Evolutionary conservation across 2,888 invertebrate genomes (phyloP).

Genomic region (Anticlea derivata): DNA sequence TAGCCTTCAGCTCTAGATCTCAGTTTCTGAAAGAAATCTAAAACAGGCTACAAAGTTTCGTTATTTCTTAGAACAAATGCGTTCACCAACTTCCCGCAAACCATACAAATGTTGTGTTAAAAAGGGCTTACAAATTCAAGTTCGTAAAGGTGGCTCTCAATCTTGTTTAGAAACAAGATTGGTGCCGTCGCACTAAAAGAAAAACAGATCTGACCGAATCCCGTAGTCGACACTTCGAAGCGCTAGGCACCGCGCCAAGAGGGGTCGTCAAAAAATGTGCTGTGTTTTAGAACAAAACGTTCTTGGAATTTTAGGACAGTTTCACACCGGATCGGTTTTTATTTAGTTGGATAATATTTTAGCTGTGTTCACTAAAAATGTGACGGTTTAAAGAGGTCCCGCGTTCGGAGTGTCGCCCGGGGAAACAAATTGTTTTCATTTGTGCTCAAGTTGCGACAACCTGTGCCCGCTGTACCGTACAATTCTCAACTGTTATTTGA

Average conservation of each 20-base stretch:
- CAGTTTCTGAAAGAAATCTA: slow-evolving; percentile 7
- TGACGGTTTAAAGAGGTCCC: slow-evolving; percentile 49
- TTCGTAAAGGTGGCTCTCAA: slow-evolving; percentile 36
- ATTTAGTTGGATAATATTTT: slow-evolving; percentile 52
- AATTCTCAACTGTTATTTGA: slow-evolving; percentile 41
- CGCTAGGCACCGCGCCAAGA: slow-evolving; percentile 49
- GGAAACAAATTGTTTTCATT: slow-evolving; percentile 66
- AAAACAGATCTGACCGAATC: slow-evolving; percentile 37
- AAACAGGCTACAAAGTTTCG: slow-evolving; percentile 3
- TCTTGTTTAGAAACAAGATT: slow-evolving; percentile 31
- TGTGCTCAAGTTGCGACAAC: slow-evolving; percentile 50
- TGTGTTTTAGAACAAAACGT: slow-evolving; percentile 41
- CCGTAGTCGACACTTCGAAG: slow-evolving; percentile 38
- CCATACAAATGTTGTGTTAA: slow-evolving; percentile 28
- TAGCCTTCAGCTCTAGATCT: background rate
- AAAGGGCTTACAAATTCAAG: slow-evolving; percentile 35
- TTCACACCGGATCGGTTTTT: slow-evolving; percentile 46
- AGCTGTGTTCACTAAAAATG: slow-evolving; percentile 47
- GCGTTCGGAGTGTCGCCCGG: slow-evolving; percentile 45
- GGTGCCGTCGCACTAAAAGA: slow-evolving; percentile 36
- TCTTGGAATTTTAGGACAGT: slow-evolving; percentile 44
- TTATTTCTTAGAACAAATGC: background rate
- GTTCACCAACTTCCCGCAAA: slow-evolving; percentile 8
- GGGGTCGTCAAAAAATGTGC: slow-evolving; percentile 45
- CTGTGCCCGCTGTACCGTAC: slow-evolving; percentile 42